These are phyloP conservation scores for Lathronympha strigana DNA, from an alignment of 2,888 invertebrate genomes.

Conservation along the genomic window DNA sequence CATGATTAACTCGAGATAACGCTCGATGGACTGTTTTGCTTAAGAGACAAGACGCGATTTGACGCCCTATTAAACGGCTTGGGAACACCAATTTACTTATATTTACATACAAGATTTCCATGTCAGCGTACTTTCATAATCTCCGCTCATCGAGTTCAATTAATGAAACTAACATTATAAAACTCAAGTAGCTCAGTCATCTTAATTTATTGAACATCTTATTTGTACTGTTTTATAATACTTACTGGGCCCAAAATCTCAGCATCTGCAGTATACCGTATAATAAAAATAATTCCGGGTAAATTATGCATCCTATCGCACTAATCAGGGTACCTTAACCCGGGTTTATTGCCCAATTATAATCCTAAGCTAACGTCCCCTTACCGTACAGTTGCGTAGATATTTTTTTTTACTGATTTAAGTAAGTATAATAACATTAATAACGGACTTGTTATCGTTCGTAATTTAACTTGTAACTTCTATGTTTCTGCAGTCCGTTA, in stretches of 20 bases:
- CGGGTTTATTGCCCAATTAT: constrained; percentile 15
- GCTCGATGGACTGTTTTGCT: constrained; percentile 2
- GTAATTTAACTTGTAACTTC: no score
- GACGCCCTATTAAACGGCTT: not conserved
- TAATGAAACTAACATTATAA: no score
- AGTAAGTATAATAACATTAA: no score
- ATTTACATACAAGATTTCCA: no score
- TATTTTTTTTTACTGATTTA: not conserved
- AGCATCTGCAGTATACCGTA: not conserved
- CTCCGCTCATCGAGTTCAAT: no score
- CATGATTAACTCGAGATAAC: constrained; percentile 18
- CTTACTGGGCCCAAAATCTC: not conserved
- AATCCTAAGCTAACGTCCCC: constrained; percentile 3
- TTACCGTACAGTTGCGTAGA: not conserved
- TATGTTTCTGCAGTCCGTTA: no score
- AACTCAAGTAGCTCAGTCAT: no score
- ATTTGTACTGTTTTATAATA: not conserved
- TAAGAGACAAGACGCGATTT: not conserved
- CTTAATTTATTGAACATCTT: no score
- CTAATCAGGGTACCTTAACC: constrained; percentile 19
- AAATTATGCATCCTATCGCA: constrained; percentile 6
- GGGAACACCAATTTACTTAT: no score
- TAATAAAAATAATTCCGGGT: constrained; percentile 3
- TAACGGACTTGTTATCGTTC: no score
- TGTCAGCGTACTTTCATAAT: no score